Base-by-base conservation (phyloP, 1,140 invertebrate species). In the Drosophila melanica region DNA sequence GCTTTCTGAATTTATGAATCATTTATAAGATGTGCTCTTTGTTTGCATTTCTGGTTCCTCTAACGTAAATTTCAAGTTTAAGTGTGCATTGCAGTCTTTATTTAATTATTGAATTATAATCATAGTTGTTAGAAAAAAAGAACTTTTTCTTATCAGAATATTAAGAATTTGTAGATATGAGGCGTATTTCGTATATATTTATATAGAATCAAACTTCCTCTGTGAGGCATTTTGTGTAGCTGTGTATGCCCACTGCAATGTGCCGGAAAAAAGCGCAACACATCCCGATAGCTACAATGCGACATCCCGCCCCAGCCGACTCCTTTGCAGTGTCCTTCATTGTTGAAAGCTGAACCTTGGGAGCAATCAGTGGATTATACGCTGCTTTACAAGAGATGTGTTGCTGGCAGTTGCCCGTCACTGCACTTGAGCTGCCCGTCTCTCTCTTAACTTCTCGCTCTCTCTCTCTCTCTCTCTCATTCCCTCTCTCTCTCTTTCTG, bases 311-410 rank as follows among this genome's bases (percentile, higher is more conserved):
- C 16, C 4, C 2, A 39, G 9, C 4, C 23, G 35, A 55, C 41
- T 62, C 53, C 60, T 71, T 55, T 48, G 60, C 39, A 54, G 59
- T 75, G 74, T 78, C 81, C 81, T 81, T 81, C 65, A 79, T 72
- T 87, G 77, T 77, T 84, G 84, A 89, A 89, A 84, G 80, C 85
- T 77, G 79, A 89, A 84, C 80, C 84, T 89, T 89, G 84, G 84
- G 84, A 89, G 79, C 79, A 89, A 89, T 89, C 84, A 84, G 77
- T 79, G 84, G 76, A 89, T 89, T 87, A 82, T 80, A 57, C 69
- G 77, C 79, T 80, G 73, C 84, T 73, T 87, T 70, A 79, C 81
- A 68, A 71, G 62, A 72, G 35, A 47, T 62, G 23, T 62, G 59
- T 8, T 12, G 23, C 23, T 45, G 55, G 23, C 55, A 58, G 27